phyloP scores from a whole-genome alignment of 2,888 invertebrate genomes.

The Lochmaea crataegi region DNA sequence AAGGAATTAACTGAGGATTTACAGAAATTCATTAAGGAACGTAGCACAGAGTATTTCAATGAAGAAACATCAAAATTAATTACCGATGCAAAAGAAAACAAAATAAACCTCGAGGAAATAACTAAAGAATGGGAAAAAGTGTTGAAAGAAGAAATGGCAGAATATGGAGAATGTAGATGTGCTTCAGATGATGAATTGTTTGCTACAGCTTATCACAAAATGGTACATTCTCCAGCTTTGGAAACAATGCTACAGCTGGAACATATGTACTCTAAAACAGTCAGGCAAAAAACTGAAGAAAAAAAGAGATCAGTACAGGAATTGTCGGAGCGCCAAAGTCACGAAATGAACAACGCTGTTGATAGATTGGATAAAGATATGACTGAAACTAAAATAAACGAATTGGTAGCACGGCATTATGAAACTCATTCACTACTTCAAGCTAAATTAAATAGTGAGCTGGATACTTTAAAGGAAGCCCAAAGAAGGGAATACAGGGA shows the following conservation, averaged over 20 bases:
- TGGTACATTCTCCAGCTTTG: constrained; percentile 76
- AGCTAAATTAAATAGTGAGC: constrained; percentile 86
- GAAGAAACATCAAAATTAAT: constrained; percentile 73
- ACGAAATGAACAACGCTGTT: constrained; percentile 90
- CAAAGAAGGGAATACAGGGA: constrained; percentile 89
- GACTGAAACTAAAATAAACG: constrained; percentile 88
- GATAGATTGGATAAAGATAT: constrained; percentile 80
- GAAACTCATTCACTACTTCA: constrained; percentile 86
- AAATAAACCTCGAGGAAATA: constrained; percentile 78
- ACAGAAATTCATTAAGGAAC: constrained; percentile 42
- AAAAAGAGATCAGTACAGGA: constrained; percentile 79
- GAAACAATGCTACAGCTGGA: constrained; percentile 91
- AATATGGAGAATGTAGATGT: constrained; percentile 84
- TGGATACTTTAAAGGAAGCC: constrained; percentile 85
- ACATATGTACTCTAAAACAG: constrained; percentile 85
- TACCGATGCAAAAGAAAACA: constrained; percentile 71
- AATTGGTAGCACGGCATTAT: constrained; percentile 83
- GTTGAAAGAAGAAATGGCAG: constrained; percentile 83
- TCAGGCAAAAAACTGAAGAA: constrained; percentile 77
- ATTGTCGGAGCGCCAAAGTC: constrained; percentile 79
- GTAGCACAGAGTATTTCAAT: constrained; percentile 68
- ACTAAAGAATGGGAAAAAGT: constrained; percentile 83
- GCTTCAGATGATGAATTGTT: constrained; percentile 89
- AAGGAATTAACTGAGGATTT: constrained; percentile 54
- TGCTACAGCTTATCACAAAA: constrained; percentile 84